Evolutionary conservation across 1,140 invertebrate genomes (phyloP).

Genomic region (Chlorops oryzae): DNA sequence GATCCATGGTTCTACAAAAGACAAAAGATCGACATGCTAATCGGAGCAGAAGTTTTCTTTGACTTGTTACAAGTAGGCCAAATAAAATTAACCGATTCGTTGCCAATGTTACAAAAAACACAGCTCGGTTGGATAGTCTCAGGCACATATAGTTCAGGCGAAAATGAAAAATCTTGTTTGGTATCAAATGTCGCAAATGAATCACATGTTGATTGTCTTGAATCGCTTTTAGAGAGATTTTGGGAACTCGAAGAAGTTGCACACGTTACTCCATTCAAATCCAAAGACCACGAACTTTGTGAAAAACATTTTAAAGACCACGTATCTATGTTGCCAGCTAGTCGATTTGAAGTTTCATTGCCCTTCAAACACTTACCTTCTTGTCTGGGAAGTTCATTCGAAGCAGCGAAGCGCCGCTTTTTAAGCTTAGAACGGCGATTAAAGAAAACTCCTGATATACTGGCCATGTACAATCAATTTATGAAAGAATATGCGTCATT

Average conservation of each 20-base stretch:
- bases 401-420: conserved; percentile 27
- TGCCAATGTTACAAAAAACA: too few species aligned
- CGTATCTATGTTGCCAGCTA: conserved; percentile 2
- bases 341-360: conserved; percentile 21
- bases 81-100: too few species aligned
- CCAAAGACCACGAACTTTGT: conserved; percentile 19
- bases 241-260: conserved; percentile 36
- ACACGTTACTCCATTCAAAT: not conserved
- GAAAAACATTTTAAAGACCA: conserved; percentile 7
- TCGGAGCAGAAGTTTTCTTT: too few species aligned
- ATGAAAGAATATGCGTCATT: conserved; percentile 39
- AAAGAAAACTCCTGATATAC: conserved; percentile 19
- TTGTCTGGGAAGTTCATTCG: conserved; percentile 31
- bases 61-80: too few species aligned
- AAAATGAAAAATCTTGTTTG: too few species aligned
- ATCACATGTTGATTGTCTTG: not conserved
- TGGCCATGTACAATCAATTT: conserved; percentile 16
- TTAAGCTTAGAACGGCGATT: conserved; percentile 31
- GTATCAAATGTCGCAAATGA: too few species aligned
- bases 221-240: conserved; percentile 16
- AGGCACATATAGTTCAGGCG: too few species aligned
- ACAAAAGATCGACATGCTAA: too few species aligned
- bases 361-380: conserved; percentile 17
- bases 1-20: conserved; percentile 21
- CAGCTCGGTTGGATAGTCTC: too few species aligned